These are phyloP conservation scores for Jaculus jaculus DNA, from an alignment of 2,113 vertebrate species.

Conservation along the genomic window DNA sequence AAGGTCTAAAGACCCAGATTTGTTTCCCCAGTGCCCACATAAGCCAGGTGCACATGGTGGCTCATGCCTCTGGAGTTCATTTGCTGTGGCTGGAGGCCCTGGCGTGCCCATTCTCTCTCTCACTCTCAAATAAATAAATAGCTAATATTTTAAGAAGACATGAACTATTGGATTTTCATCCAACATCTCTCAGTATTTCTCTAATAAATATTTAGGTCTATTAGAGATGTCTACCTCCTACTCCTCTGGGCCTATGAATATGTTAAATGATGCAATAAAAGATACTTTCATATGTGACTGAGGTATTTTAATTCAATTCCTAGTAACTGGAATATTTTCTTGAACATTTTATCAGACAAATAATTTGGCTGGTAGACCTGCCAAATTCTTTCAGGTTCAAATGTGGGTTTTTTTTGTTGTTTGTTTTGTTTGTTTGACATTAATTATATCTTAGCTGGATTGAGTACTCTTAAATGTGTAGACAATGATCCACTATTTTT, in stretches of 20 bases:
- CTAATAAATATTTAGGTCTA: not conserved
- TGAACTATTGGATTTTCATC: not conserved
- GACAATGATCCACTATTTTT: not conserved
- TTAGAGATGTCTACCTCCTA: not conserved
- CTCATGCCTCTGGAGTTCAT: too few relatives aligned
- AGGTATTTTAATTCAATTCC: conserved; percentile 44
- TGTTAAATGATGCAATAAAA: not conserved
- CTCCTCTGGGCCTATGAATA: not conserved
- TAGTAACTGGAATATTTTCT: conserved; percentile 4
- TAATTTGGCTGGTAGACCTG: conserved; percentile 8
- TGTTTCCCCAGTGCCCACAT: too few relatives aligned
- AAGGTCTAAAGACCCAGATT: too few relatives aligned
- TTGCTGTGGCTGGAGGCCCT: too few relatives aligned
- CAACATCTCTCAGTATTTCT: not conserved
- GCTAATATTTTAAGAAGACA: not conserved
- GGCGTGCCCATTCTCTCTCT: too few relatives aligned
- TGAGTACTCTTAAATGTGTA: conserved; percentile 16
- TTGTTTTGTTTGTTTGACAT: not conserved
- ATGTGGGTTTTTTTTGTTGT: not conserved
- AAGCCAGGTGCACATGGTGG: too few relatives aligned
- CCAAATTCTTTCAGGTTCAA: conserved; percentile 12
- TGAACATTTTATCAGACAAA: conserved; percentile 24
- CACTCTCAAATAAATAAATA: too few relatives aligned
- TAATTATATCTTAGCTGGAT: conserved; percentile 23
- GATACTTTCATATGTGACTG: not conserved